Base-by-base conservation (phyloP, 2,888 invertebrate genomes). In the Allophyes oxyacanthae region DNA sequence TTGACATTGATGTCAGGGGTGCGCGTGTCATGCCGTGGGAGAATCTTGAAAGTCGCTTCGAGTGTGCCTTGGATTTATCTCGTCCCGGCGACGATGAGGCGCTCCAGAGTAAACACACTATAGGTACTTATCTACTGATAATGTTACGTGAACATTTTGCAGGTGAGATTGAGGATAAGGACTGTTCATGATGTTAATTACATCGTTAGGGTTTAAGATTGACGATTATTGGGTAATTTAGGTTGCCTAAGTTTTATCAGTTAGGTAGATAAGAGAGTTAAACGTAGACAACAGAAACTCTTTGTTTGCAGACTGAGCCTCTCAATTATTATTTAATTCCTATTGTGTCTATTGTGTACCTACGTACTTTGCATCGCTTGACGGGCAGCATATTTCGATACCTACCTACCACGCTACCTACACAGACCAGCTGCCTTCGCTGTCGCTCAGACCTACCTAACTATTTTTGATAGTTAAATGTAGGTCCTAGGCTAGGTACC, bases 41-140 rank as follows among this genome's bases (percentile, higher is more conserved):
- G 59, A 59, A 56, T 69, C 44, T 50, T 45, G 40, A 43, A 40
- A 43, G 44, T 14, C 33, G 20, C 20, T 20, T 52, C 54, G 46
- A 55, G 62, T 54, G 54, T 45, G 53, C 33, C 58, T 54, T 62
- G 56, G 60, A 61, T 70, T 73, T 77, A 78, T 81, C 78, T 77
- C 58, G 57, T 43, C 57, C 46, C 67, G 72, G 72, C 78, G 73
- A 68, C 77, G 69, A 64, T 68, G 64, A 73, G 78, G 70, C 80
- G 78, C 77, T 73, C 69, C 72, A 77, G 64, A 72, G 77, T 79
- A 82, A 81, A 83, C 77, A 82, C 65, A 51, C 53, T 28, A 11
- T 28, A 20, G 2, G 20, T 20, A 51, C 14, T 26, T 55, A 56
- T 50, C 37, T 57, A 45, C 49, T 64, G 69, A 67, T 56, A 52